A percentile compares a stretch with the other conserved stretches of the same genome.
Conservation (phyloP, 1,140 invertebrate genomes). For the Phortica variegata region DNA sequence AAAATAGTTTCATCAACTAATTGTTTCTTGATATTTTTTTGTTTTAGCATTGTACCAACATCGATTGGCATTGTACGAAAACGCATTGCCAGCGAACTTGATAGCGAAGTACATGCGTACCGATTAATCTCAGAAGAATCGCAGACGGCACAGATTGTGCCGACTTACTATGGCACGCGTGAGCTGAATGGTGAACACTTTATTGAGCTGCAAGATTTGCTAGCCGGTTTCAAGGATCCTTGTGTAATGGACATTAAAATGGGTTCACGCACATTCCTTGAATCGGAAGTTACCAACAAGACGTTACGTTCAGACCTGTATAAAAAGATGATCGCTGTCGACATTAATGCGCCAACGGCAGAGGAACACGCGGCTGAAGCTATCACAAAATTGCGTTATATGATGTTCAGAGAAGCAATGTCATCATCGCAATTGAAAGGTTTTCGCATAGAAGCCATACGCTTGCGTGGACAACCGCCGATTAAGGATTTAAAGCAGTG, state of each 20-base stretch:
- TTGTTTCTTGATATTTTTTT: background rate
- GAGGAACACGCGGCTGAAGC: conserved; percentile 77
- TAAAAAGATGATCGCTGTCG: conserved; percentile 92
- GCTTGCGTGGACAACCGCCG: conserved; percentile 72
- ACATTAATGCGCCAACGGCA: conserved; percentile 79
- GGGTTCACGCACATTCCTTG: conserved; percentile 89
- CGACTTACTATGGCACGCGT: conserved; percentile 83
- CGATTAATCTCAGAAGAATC: conserved; percentile 76
- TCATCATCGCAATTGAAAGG: conserved; percentile 91
- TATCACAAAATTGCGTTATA: conserved; percentile 91
- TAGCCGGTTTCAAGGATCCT: conserved; percentile 82
- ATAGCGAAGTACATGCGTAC: conserved; percentile 79
- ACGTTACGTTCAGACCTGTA: conserved; percentile 77
- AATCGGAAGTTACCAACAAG: conserved; percentile 87
- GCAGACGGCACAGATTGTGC: conserved; percentile 74
- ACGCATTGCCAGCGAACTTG: conserved; percentile 72
- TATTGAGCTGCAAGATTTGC: conserved; percentile 86
- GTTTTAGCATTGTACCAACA: conserved; percentile 80
- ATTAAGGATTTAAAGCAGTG: conserved; percentile 77
- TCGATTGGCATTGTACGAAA: conserved; percentile 94
- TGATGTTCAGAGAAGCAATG: conserved; percentile 91
- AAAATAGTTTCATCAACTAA: background rate
- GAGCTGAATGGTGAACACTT: conserved; percentile 84
- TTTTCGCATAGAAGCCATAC: conserved; percentile 95
- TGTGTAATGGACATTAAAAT: conserved; percentile 93